Percentiles rank a stretch among this genome's conserved stretches.
phyloP scores from a whole-genome alignment of 2,888 invertebrate genomes.

The Mimas tiliae region DNA sequence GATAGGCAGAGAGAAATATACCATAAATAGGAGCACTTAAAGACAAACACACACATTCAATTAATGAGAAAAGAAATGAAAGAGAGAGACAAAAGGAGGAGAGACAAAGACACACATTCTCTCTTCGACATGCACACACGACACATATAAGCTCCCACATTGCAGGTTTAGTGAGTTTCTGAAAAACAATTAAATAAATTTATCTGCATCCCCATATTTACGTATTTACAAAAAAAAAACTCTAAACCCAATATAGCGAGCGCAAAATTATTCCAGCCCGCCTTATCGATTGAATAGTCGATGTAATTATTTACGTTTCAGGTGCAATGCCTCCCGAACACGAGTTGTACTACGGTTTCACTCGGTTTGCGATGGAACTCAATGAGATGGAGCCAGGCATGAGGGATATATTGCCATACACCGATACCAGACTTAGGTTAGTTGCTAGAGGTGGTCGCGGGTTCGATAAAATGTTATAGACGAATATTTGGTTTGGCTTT shows the following conservation, averaged over 20 bases:
- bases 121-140: too few relatives aligned
- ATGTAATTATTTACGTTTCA: slow-evolving; percentile 41
- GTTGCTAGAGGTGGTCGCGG: neutral
- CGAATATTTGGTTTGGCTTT: neutral
- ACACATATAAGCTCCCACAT: too few relatives aligned
- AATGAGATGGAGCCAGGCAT: slow-evolving; percentile 89
- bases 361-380: slow-evolving; percentile 92
- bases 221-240: too few relatives aligned
- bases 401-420: slow-evolving; percentile 86
- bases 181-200: too few relatives aligned
- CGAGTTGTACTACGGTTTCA: slow-evolving; percentile 93
- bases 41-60: neutral
- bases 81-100: too few relatives aligned
- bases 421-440: slow-evolving; percentile 88
- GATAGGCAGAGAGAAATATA: neutral
- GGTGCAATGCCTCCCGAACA: slow-evolving; percentile 92
- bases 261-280: too few relatives aligned
- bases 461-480: neutral
- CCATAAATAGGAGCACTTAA: too few relatives aligned
- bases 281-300: neutral
- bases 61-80: too few relatives aligned
- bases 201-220: too few relatives aligned
- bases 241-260: too few relatives aligned
- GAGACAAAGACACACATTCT: too few relatives aligned
- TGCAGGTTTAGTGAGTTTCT: too few relatives aligned